Evolutionary conservation across 2,113 vertebrate genomes (phyloP), one percentile per base, ranked within the genome.

Genomic region (Coptodon rendalli): DNA sequence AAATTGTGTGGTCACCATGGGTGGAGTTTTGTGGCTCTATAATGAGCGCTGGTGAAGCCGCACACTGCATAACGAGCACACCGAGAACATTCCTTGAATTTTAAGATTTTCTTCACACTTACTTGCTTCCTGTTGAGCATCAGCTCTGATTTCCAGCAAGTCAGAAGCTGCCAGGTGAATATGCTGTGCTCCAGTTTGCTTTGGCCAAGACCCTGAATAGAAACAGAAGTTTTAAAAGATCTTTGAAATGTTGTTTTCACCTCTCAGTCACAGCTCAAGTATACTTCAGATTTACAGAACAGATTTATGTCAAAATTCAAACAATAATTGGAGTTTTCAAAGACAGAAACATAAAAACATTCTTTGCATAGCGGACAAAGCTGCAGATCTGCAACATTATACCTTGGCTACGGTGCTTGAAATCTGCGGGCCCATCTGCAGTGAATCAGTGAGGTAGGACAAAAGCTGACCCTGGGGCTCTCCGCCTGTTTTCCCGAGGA

Each of bases 71-170:
- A 38, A 38, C 7, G 1, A 27, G 3, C 6, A 16, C 73, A 52
- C 73, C 10, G 53, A 22, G 31, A 48, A 22, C n/a, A 85, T 19
- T 14, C 34, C 3, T 57, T 2, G 5, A 34, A 36, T 45, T 29
- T 31, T 6, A 7, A 45, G n/a, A 16, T 71, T 82, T 54, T 80
- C 53, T 50, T 36, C 2, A 36, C 34, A 87, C 92, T 76, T 48
- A 97, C 96, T 90, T 97, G 95, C 22, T 90, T 89, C 81, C 81
- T 94, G 78, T 24, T 93, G 19, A 96, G 84, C 92, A 95, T 94
- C 4, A 96, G 92, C 79, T 97, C 96, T 57, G 96, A 97, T 86
- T 95, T 97, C 96, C 96, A 96, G 43, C 94, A 95, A 7, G 95
- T 96, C 31, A 97, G 90, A 45, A 96, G 92, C 86, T 97, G 96